These are phyloP conservation scores for Electrophaes corylata DNA, from an alignment of 2,888 invertebrate genomes.

Conservation along the genomic window DNA sequence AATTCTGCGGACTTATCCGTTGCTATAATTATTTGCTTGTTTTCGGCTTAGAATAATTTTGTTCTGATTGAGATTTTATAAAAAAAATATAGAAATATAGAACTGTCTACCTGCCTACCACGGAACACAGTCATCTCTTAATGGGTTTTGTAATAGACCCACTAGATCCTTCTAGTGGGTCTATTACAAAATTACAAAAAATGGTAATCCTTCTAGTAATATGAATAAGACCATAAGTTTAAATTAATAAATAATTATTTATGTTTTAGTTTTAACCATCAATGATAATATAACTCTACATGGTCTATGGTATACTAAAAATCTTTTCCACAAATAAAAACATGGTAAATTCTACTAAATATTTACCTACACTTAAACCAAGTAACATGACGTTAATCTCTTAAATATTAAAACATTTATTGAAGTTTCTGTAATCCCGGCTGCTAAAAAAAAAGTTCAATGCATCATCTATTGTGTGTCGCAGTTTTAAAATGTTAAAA, in stretches of 20 bases:
- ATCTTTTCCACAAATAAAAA: constrained; percentile 61
- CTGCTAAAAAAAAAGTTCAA: constrained; percentile 65
- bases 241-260: no score
- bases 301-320: constrained; percentile 21
- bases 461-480: constrained; percentile 72
- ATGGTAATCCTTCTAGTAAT: no score
- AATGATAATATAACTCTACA: no score
- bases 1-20: constrained; percentile 77
- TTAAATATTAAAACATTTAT: constrained; percentile 84
- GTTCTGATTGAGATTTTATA: constrained; percentile 34
- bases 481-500: constrained; percentile 82
- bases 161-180: no score
- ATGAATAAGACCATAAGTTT: no score
- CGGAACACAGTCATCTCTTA: no score
- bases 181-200: no score
- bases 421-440: constrained; percentile 66
- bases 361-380: constrained; percentile 44
- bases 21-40: constrained; percentile 73
- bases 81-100: no score
- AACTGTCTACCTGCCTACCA: no score
- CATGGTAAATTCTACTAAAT: constrained; percentile 50
- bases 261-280: no score
- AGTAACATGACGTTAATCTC: constrained; percentile 80
- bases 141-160: no score
- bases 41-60: constrained; percentile 57